phyloP scores from a whole-genome alignment of 2,888 invertebrate species.

The Noctua janthina region DNA sequence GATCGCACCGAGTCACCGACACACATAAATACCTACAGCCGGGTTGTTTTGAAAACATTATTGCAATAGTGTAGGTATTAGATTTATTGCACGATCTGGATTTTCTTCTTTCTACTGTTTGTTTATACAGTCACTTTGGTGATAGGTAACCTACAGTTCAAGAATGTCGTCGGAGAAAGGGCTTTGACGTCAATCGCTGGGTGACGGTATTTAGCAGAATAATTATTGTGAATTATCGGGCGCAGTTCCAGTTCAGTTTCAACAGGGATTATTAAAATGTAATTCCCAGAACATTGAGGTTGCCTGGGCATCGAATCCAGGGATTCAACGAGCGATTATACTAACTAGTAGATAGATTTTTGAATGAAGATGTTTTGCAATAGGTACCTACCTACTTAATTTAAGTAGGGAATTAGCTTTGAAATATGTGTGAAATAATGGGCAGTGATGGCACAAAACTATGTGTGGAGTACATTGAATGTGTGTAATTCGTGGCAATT shows the following conservation, averaged over 20 bases:
- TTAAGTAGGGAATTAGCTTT: neutral
- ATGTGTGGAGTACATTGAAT: neutral
- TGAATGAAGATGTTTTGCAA: neutral
- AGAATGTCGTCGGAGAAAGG: slow-evolving; percentile 37
- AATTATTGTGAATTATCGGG: slow-evolving; percentile 29
- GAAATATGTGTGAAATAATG: slow-evolving; percentile 9
- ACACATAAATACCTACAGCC: neutral
- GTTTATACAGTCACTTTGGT: slow-evolving; percentile 10
- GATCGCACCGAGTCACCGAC: slow-evolving; percentile 2
- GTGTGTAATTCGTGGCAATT: slow-evolving; percentile 10
- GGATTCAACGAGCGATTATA: neutral
- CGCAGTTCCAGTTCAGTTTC: slow-evolving; percentile 12
- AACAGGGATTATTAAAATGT: slow-evolving; percentile 5
- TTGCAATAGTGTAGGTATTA: slow-evolving; percentile 25
- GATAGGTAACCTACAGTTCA: slow-evolving; percentile 52
- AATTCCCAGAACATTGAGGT: slow-evolving; percentile 3
- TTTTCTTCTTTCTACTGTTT: slow-evolving; percentile 39
- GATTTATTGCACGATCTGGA: slow-evolving; percentile 22
- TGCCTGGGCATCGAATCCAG: neutral
- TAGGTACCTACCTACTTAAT: too few species aligned
- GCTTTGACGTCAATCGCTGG: slow-evolving; percentile 48
- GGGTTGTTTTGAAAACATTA: slow-evolving; percentile 41
- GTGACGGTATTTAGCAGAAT: slow-evolving; percentile 16
- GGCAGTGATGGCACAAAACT: neutral
- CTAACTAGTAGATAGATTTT: neutral